A percentile compares a stretch with the other conserved stretches of the same genome.
Evolutionary conservation across 2,113 vertebrate species (phyloP).

Genomic region (Hystrix cristata): DNA sequence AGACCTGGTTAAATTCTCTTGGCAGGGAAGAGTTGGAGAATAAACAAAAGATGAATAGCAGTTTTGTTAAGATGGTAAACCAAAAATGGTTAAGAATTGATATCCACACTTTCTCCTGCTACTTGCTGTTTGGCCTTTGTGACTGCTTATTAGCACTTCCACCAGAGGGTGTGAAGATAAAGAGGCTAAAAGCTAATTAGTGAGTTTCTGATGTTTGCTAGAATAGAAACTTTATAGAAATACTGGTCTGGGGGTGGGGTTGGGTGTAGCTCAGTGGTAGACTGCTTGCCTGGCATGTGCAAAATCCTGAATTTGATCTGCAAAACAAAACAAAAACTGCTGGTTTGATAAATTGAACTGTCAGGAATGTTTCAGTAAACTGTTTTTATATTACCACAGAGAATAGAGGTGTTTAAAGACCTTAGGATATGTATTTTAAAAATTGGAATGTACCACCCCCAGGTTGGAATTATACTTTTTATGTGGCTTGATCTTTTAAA

Average conservation of each 20-base stretch:
- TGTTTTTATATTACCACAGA: not conserved
- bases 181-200: conserved; percentile 52
- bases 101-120: conserved; percentile 33
- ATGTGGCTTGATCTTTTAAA: not conserved
- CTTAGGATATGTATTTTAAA: conserved; percentile 21
- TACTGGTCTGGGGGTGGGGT: not conserved
- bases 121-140: conserved; percentile 65
- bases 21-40: conserved; percentile 36
- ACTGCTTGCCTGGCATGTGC: not conserved
- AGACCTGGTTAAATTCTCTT: conserved; percentile 58
- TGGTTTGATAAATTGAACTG: conserved; percentile 55
- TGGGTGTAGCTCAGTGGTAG: not conserved
- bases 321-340: not conserved
- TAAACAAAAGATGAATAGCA: conserved; percentile 52
- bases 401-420: conserved; percentile 61
- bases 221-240: conserved; percentile 60
- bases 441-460: not conserved
- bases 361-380: conserved; percentile 53
- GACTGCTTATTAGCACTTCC: conserved; percentile 68
- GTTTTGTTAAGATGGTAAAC: conserved; percentile 53
- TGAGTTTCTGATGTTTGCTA: conserved; percentile 56
- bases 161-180: conserved; percentile 59
- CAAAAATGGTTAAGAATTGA: conserved; percentile 45
- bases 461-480: not conserved
- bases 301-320: not conserved